Base-by-base conservation (phyloP, 2,888 invertebrate genomes). In the Phalera bucephala region DNA sequence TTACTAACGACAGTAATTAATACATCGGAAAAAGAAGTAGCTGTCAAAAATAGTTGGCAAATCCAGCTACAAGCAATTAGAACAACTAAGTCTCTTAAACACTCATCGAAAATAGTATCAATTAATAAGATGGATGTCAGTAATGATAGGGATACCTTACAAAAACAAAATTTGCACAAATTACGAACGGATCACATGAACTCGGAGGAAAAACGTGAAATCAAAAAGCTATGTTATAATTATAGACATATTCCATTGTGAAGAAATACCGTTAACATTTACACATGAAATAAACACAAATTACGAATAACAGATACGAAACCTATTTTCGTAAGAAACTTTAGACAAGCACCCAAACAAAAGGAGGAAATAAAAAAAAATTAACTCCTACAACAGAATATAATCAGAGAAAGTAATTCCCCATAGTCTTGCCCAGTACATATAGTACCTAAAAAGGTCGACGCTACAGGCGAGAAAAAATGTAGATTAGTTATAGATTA, bases 241-340 rank as follows among this genome's bases (percentile, higher is more conserved):
- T 23, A 11, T 11, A 10, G 11, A 23, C 5, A 55, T 75, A 2
- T 71, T 75, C 33, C 49, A 71, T 23, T 48, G 45, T 7, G 64
- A 68, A 19, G 46, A 62, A 2, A 51, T 67, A 1, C 60, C 65
- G 0, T 15, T 74, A 19, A 55, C 63, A 0, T 59, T 57, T 4
- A 71, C 68, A 2, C 54, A 67, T 22, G 29, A 53, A 8, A 46
- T 72, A 64, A 64, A 49, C 78, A 79, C 8, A 34, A 64, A 39
- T 63, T 80, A n/a, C 54, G 51, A 33, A 3, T 56, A n/a, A 41
- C 52, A 1, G n/a, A 23, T 11, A 23, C 1, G n/a, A n/a, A n/a
- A n/a, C 23, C 23, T 2, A 23, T 23, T 6, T 60, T 29, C 14
- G 52, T 63, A 0, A 22, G 31, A 3, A 43, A 21, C 4, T 43